Base-by-base conservation (phyloP, 2,888 invertebrate genomes). In the Synergus gifuensis region DNA sequence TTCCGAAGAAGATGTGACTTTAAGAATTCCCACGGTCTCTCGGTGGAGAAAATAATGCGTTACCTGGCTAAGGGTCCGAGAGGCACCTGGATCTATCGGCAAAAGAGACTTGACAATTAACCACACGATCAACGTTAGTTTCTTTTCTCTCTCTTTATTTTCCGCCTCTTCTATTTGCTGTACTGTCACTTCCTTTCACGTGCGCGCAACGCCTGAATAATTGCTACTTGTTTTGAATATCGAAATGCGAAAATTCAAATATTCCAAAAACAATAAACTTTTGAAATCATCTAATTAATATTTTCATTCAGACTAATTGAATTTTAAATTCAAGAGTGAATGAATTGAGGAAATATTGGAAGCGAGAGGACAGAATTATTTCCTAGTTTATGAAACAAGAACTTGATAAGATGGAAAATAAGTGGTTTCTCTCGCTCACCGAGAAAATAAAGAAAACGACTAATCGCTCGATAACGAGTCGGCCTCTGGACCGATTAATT, bases 401-500 rank as follows among this genome's bases (percentile, higher is more conserved):
- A 18, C 58, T 18, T 58, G 58, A 58, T 58, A 58, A 58, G 58
- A 58, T 54, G 54, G 2, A n/a, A 54, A 54, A 54, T 54, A 54
- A 54, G 54, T n/a, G n/a, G 54, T 54, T 54, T 54, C 54, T n/a
- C 54, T n/a, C 58, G 14, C 62, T 28, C 62, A 14, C 11, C 28
- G 14, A 62, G 11, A 62, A 62, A 28, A 62, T 22, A 62, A 62
- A 62, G 18, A 22, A 22, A 62, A 14, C 14, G 28, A 79, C 79
- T 86, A 88, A 89, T 87, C 83, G 85, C 81, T 79, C 83, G 86
- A 87, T 88, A 89, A 87, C 81, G 76, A 81, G 80, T 49, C 81
- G 85, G 83, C 84, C 85, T 86, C 85, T 86, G 83, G 85, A 86
- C 85, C 86, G 87, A 88, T 89, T 89, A 86, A 88, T 88, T 89